Evolutionary conservation across 1,140 invertebrate genomes (phyloP), one percentile per base, ranked within the genome.

Genomic region (Phymastichus coffea): DNA sequence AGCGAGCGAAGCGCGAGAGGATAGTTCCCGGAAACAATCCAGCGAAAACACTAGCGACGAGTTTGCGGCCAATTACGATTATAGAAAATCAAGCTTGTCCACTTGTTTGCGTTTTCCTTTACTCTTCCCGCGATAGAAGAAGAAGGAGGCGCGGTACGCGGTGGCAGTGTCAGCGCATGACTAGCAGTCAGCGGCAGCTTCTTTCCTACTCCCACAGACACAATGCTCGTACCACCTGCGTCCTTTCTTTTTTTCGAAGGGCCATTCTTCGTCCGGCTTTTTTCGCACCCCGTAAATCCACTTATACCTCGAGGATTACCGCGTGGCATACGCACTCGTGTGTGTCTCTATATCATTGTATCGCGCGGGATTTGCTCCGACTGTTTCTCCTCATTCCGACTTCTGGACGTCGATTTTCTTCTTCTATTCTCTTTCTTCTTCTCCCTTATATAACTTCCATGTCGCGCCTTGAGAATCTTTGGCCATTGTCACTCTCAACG

Each of bases 251-350:
- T 19, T 47, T 30, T 25, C n/a, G n/a, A n/a, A n/a, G n/a, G n/a
- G n/a, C n/a, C n/a, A n/a, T n/a, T 53, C 14, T 17, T 26, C 28
- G 22, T 19, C 19, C 3, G 19, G 15, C 7, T 41, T 52, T 44
- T 52, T 60, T 60, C 49, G 57, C 57, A 53, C 57, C 22, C 40
- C 48, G 19, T 59, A 35, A 59, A 59, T 59, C 48, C 48, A 37
- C 44, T 40, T 26, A 23, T 47, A 35, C 33, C 40, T 30, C 15
- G 33, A 54, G 40, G n/a, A 44, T 55, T 55, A 26, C 43, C 33
- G 10, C 37, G n/a, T n/a, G n/a, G 37, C 10, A 12, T 40, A 40
- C 15, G 7, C 15, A 6, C 37, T 25, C 35, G 2, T 40, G 15
- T 25, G 26, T 8, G 14, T 40, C 37, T 15, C 22, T 40, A 40